phyloP scores from a whole-genome alignment of 2,888 invertebrate genomes.

The Drosophila greeni region DNA sequence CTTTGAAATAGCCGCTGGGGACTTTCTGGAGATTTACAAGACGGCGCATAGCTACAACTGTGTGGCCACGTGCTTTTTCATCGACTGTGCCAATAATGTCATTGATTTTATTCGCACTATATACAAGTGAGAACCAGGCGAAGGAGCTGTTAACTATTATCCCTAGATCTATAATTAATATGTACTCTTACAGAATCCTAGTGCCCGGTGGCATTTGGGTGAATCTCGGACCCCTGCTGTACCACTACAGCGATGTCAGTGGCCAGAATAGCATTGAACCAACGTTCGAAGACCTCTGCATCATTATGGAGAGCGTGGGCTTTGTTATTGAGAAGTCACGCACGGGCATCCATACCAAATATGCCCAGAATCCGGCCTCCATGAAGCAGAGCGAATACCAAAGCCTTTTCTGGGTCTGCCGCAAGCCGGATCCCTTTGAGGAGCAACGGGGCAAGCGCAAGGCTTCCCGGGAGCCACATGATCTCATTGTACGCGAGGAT shows the following conservation, averaged over 20 bases:
- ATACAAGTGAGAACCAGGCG: slow-evolving; percentile 80
- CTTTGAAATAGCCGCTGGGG: slow-evolving; percentile 98
- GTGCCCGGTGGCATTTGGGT: slow-evolving; percentile 94
- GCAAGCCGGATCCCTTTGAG: slow-evolving; percentile 82
- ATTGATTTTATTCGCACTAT: slow-evolving; percentile 96
- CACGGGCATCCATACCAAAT: slow-evolving; percentile 89
- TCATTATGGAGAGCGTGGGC: slow-evolving; percentile 89
- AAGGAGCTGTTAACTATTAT: neutral
- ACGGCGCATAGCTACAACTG: slow-evolving; percentile 84
- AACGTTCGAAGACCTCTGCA: slow-evolving; percentile 89
- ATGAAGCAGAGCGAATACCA: slow-evolving; percentile 96
- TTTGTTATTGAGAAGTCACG: slow-evolving; percentile 87
- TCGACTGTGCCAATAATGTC: slow-evolving; percentile 98
- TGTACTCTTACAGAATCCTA: slow-evolving; percentile 82
- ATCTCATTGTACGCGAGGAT: slow-evolving; percentile 48
- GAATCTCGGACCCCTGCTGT: slow-evolving; percentile 94
- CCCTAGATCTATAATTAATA: neutral
- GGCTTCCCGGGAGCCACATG: slow-evolving; percentile 46
- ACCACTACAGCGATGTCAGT: slow-evolving; percentile 92
- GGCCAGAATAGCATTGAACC: slow-evolving; percentile 95
- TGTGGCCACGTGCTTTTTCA: slow-evolving; percentile 97
- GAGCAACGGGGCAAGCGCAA: slow-evolving; percentile 25
- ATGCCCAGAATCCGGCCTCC: slow-evolving; percentile 94
- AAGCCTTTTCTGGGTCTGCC: slow-evolving; percentile 94
- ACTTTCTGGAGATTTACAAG: slow-evolving; percentile 87